phyloP scores from a whole-genome alignment of 2,797 vertebrate species.

The Thunnus albacares region DNA sequence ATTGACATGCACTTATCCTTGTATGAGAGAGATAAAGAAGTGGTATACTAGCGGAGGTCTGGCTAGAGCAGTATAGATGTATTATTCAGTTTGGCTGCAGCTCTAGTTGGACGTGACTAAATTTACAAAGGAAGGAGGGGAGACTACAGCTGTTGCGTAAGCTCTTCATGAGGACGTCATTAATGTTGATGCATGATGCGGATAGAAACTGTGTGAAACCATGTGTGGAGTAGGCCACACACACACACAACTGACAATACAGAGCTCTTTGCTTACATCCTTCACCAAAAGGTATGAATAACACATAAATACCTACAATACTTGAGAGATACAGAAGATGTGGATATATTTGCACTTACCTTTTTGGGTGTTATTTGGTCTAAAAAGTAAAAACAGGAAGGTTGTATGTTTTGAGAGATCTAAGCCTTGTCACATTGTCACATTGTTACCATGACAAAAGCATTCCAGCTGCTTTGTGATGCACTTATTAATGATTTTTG shows the following conservation, averaged over 20 bases:
- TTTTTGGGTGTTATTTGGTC: constrained; percentile 15
- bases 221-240: constrained; percentile 11
- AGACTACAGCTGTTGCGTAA: constrained; percentile 80
- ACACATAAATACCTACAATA: neutral
- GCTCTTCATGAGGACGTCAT: constrained; percentile 72
- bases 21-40: constrained; percentile 46
- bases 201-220: constrained; percentile 41
- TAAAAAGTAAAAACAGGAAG: constrained; percentile 6
- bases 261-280: neutral
- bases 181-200: constrained; percentile 66
- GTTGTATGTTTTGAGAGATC: constrained; percentile 29
- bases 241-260: neutral
- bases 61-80: constrained; percentile 80
- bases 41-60: constrained; percentile 62
- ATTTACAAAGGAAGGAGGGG: constrained; percentile 84
- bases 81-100: constrained; percentile 87
- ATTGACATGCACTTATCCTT: constrained; percentile 23
- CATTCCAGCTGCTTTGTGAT: constrained; percentile 36
- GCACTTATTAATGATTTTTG: constrained; percentile 41
- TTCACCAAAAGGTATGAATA: neutral
- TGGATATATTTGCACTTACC: neutral
- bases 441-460: constrained; percentile 63
- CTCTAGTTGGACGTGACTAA: constrained; percentile 86
- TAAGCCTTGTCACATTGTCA: constrained; percentile 13
- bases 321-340: neutral